A percentile compares a stretch with the other conserved stretches of the same genome.
Conservation (phyloP, 2,797 vertebrate genomes). For the Neosilurus mollespiculum region DNA sequence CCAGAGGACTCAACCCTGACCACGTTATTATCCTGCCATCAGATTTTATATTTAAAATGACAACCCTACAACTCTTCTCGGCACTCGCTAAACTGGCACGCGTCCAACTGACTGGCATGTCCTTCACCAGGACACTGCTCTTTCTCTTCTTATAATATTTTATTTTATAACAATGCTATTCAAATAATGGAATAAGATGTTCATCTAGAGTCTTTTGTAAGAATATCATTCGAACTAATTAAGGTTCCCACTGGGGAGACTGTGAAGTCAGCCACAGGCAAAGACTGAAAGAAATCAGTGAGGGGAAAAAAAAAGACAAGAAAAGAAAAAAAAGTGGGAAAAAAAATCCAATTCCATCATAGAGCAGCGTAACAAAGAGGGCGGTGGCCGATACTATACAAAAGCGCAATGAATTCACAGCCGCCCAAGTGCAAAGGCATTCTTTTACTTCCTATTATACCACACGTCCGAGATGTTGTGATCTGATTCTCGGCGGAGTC, state of each 20-base stretch:
- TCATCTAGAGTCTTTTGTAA: conserved; percentile 63
- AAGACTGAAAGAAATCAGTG: conserved; percentile 27
- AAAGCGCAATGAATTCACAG: conserved; percentile 71
- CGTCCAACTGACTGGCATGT: not conserved
- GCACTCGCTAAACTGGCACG: conserved; percentile 9
- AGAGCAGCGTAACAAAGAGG: conserved; percentile 73
- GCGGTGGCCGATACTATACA: conserved; percentile 67
- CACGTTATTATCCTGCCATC: conserved; percentile 50
- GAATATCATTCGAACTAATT: conserved; percentile 76
- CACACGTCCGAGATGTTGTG: conserved; percentile 73
- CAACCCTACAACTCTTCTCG: conserved; percentile 29
- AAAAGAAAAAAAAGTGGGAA: not conserved
- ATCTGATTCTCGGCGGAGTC: conserved; percentile 69
- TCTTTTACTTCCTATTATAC: conserved; percentile 77
- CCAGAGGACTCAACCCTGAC: conserved; percentile 47
- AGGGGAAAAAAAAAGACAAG: conserved; percentile 9
- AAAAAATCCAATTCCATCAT: conserved; percentile 75
- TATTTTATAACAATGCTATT: conserved; percentile 30
- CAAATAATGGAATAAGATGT: conserved; percentile 35
- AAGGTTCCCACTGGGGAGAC: conserved; percentile 66
- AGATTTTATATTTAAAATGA: conserved; percentile 51
- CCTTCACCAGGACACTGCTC: conserved; percentile 8
- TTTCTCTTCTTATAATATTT: conserved; percentile 14
- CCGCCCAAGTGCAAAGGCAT: conserved; percentile 71
- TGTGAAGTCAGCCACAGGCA: conserved; percentile 56